Base-by-base conservation (phyloP, 2,797 vertebrate genomes). In the Lagocephalus sceleratus region DNA sequence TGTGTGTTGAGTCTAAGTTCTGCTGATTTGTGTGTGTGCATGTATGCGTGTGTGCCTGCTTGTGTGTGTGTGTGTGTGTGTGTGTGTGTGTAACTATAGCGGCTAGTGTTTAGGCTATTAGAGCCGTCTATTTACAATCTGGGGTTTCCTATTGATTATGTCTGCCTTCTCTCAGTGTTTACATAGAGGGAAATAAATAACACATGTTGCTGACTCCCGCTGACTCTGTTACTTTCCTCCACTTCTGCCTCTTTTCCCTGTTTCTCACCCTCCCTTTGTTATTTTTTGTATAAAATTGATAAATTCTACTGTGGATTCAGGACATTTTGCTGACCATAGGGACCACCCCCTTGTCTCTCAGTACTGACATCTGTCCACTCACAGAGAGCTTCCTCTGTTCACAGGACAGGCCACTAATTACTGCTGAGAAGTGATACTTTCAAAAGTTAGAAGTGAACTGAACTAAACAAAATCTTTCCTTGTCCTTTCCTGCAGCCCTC, bases 101-200 rank as follows among this genome's bases (percentile, higher is more conserved):
- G 87, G 89, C 53, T 85, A 91, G 88, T 92, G 92, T 93, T 94
- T 91, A 94, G 91, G 87, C 92, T 93, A 96, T 96, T 94, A 95
- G 95, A 94, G 92, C 75, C 90, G 87, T 83, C 89, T 60, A 68
- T 87, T 88, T 94, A 94, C 87, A 85, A 85, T 85, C 84, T 84
- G 83, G 73, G 92, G 91, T 94, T 94, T 94, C 92, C 92, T 94
- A 92, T 92, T 96, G 94, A 97, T 96, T 96, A 93, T 94, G 93
- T 94, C 92, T 95, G 94, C 93, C 92, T 94, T 91, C 80, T 72
- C 92, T 92, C 88, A 92, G 83, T 94, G 93, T 96, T 95, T 96
- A 96, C 93, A 88, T 72, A n/a, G 86, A 84, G 65, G 93, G 70
- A 94, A 97, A 97, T 96, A 98, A 96, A 95, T 93, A 98, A 96